These are phyloP conservation scores for Acanthurus tractus DNA, from an alignment of 2,797 vertebrate species.

Conservation along the genomic window DNA sequence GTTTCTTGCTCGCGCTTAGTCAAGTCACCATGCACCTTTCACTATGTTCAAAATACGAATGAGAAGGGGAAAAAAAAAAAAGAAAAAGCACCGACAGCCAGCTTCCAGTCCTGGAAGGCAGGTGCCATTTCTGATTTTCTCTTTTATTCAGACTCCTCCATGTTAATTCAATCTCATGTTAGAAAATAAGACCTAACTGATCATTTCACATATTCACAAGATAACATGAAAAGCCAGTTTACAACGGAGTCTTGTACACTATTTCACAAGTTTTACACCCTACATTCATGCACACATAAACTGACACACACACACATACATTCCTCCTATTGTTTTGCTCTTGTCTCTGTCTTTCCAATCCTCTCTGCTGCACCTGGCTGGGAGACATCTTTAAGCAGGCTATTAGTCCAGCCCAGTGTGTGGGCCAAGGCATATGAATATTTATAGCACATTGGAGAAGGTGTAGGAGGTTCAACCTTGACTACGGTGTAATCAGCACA, in stretches of 20 bases:
- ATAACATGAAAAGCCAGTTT: conserved; percentile 39
- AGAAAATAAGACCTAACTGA: conserved; percentile 33
- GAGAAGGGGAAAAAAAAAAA: not conserved
- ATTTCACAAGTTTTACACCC: too few species aligned
- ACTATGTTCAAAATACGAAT: conserved; percentile 62
- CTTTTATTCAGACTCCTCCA: conserved; percentile 38
- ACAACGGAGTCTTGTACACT: conserved; percentile 7
- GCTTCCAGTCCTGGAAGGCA: conserved; percentile 34
- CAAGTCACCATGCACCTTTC: conserved; percentile 74
- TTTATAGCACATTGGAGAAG: conserved; percentile 83
- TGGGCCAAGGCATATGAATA: conserved; percentile 84
- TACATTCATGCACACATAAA: conserved; percentile 18
- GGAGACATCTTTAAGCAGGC: conserved; percentile 76
- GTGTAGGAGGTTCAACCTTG: conserved; percentile 86
- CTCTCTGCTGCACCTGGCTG: conserved; percentile 61
- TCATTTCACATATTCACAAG: conserved; percentile 41
- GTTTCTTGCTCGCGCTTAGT: conserved; percentile 69
- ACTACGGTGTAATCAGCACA: conserved; percentile 82
- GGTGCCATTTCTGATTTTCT: conserved; percentile 49
- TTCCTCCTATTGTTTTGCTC: conserved; percentile 18
- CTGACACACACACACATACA: not conserved
- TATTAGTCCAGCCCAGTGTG: conserved; percentile 78
- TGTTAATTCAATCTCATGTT: conserved; percentile 52
- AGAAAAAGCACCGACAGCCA: conserved; percentile 39
- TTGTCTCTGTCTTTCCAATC: conserved; percentile 32